Evolutionary conservation across 1,140 invertebrate species (phyloP).

Genomic region (Drosophila melanica): DNA sequence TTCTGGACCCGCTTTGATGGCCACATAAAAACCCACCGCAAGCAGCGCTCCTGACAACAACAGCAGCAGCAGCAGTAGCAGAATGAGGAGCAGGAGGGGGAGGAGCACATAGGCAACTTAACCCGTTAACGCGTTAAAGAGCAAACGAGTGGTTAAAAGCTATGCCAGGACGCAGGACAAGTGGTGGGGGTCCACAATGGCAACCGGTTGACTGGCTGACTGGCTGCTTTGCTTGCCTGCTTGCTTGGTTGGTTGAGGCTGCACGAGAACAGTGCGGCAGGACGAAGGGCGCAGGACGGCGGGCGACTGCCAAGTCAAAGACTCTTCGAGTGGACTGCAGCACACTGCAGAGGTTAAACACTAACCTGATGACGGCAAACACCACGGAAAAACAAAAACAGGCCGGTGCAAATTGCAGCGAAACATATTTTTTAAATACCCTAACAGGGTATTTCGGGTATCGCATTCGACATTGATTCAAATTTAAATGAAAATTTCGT

Average conservation of each 20-base stretch:
- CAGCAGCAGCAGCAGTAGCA: constrained; percentile 30
- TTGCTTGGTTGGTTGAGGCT: constrained; percentile 21
- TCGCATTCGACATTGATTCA: no score
- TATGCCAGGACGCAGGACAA: constrained; percentile 41
- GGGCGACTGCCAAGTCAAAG: constrained; percentile 63
- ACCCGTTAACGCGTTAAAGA: constrained; percentile 80
- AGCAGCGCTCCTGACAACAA: constrained; percentile 25
- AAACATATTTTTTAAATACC: constrained; percentile 1
- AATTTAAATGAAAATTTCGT: no score
- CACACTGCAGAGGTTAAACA: constrained; percentile 75
- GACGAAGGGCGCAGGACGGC: background rate
- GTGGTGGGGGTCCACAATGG: constrained; percentile 14
- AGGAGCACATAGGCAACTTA: constrained; percentile 70
- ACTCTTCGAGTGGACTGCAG: constrained; percentile 78
- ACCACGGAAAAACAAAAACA: constrained; percentile 48
- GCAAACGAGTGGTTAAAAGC: constrained; percentile 79
- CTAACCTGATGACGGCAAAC: constrained; percentile 69
- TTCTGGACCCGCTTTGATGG: constrained; percentile 47
- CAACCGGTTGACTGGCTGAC: constrained; percentile 63
- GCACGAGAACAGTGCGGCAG: constrained; percentile 23
- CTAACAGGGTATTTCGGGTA: background rate
- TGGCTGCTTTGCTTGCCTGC: constrained; percentile 64
- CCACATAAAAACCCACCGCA: constrained; percentile 42
- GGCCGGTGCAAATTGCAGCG: background rate
- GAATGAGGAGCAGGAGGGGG: background rate